These are phyloP conservation scores for Propsilocerus akamusi DNA, from an alignment of 1,140 invertebrate genomes.

Conservation along the genomic window DNA sequence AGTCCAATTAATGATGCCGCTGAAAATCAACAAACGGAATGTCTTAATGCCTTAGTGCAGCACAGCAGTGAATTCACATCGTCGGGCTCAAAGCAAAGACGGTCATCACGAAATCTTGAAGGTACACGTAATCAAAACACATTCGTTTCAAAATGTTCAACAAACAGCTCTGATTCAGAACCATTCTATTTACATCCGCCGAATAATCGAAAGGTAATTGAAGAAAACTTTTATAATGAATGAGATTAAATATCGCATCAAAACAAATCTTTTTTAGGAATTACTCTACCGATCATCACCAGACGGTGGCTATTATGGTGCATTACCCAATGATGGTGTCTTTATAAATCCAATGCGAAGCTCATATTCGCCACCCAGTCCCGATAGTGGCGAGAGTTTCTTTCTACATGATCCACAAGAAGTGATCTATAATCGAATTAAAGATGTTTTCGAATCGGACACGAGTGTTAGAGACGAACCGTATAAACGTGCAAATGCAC, in stretches of 20 bases:
- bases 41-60: conserved; percentile 55
- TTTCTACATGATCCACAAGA: conserved; percentile 65
- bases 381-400: conserved; percentile 46
- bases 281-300: too few species aligned
- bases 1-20: conserved; percentile 77
- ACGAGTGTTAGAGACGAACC: conserved; percentile 14
- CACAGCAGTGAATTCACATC: conserved; percentile 30
- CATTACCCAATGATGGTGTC: conserved; percentile 50
- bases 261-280: too few species aligned
- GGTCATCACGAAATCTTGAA: not conserved
- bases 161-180: conserved; percentile 27
- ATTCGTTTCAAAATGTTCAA: conserved; percentile 23
- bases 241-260: conserved; percentile 9
- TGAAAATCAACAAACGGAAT: conserved; percentile 74
- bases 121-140: conserved; percentile 13
- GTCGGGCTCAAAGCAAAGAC: conserved; percentile 13
- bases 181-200: conserved; percentile 59
- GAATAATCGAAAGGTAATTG: conserved; percentile 14
- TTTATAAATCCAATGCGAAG: conserved; percentile 63
- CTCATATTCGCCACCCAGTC: conserved; percentile 18
- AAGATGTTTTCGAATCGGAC: conserved; percentile 49
- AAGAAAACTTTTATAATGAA: conserved; percentile 12
- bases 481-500: conserved; percentile 11
- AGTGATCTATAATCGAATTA: conserved; percentile 53
- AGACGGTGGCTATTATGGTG: conserved; percentile 20